A percentile compares a stretch with the other conserved stretches of the same genome.
phyloP scores from a whole-genome alignment of 2,113 vertebrate genomes.

The human (Homo sapiens) region GRCh38 chr3:175079501-175080000 shows the following conservation, averaged over 20 bases:
- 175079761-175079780: neutral
- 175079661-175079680: neutral
- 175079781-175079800: neutral
- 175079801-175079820: fast-evolving
- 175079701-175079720: neutral
- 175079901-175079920: neutral
- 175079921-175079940: neutral
- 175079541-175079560: neutral
- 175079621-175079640: neutral
- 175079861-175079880: neutral
- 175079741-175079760: neutral
- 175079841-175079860: neutral
- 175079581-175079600: neutral
- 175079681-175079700: neutral
- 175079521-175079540: neutral
- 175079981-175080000: no score
- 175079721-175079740: neutral
- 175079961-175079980: neutral
- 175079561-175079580: neutral
- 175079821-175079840: neutral
- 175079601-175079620: neutral
- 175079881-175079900: neutral
- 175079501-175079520: neutral
- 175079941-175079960: neutral
- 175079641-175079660: neutral